Percentiles rank a stretch among this genome's conserved stretches.
Evolutionary conservation across 2,113 vertebrate species (phyloP).

Genomic region (Paradisaea rubra): DNA sequence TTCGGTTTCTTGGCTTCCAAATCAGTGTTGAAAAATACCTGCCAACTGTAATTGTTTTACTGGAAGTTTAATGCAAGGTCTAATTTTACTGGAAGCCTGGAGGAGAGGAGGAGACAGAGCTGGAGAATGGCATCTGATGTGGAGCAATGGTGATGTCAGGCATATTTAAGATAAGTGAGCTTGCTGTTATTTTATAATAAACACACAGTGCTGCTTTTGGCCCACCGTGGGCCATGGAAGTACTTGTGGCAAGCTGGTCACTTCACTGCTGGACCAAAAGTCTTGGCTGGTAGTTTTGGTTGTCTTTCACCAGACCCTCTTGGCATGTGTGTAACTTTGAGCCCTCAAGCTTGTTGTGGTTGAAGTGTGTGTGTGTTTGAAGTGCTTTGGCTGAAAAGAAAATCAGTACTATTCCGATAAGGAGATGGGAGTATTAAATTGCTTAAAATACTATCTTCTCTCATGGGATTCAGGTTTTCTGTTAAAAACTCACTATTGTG

Average conservation of each 20-base stretch:
- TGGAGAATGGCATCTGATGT: background rate
- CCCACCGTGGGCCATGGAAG: fast-evolving
- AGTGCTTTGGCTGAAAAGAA: background rate
- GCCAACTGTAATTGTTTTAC: constrained; percentile 42
- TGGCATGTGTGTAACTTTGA: background rate
- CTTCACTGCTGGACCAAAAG: background rate
- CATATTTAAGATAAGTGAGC: background rate
- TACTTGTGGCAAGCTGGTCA: background rate
- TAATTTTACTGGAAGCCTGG: constrained; percentile 28
- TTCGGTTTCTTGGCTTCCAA: constrained; percentile 16
- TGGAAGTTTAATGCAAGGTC: constrained; percentile 21
- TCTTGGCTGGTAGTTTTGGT: background rate
- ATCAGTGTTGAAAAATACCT: constrained; percentile 38
- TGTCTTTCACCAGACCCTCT: background rate
- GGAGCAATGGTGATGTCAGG: background rate
- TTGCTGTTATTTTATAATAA: background rate
- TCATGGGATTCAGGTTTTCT: background rate
- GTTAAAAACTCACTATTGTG: background rate
- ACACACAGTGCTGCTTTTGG: background rate
- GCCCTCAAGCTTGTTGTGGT: background rate
- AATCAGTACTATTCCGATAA: background rate
- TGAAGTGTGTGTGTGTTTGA: background rate
- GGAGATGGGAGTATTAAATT: background rate
- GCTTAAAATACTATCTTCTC: background rate
- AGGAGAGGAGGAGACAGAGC: constrained; percentile 2